Evolutionary conservation across 2,888 invertebrate genomes (phyloP).

Genomic region (Aphodius granarius): DNA sequence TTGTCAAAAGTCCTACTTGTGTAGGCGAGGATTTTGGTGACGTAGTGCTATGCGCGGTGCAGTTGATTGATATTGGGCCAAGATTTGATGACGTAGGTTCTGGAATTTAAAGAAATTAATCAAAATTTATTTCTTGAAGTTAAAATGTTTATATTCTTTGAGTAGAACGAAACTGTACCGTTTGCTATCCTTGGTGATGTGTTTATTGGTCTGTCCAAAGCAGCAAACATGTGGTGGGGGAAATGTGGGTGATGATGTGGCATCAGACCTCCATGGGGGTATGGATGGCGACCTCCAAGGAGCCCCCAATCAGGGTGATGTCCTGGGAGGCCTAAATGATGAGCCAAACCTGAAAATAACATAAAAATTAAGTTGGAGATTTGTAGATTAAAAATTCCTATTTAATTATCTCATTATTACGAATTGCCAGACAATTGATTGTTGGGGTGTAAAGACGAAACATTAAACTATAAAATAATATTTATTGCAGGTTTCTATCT

Average conservation of each 20-base stretch:
- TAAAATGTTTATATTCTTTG: too few relatives aligned
- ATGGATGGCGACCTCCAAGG: conserved; percentile 54
- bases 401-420: too few relatives aligned
- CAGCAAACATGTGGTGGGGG: conserved; percentile 54
- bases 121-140: neutral
- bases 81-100: conserved; percentile 51
- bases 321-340: conserved; percentile 70
- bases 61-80: conserved; percentile 54
- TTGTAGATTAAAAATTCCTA: too few relatives aligned
- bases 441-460: too few relatives aligned
- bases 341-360: conserved; percentile 67
- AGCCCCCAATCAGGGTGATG: conserved; percentile 66
- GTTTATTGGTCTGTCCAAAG: conserved; percentile 59
- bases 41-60: conserved; percentile 70
- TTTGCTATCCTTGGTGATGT: conserved; percentile 55
- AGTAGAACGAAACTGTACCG: conserved; percentile 54
- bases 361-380: too few relatives aligned
- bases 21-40: conserved; percentile 67
- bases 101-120: conserved; percentile 33
- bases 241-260: conserved; percentile 60
- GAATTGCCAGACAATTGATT: too few relatives aligned
- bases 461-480: too few relatives aligned
- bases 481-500: too few relatives aligned
- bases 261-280: conserved; percentile 57
- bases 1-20: conserved; percentile 52